These are phyloP conservation scores for Bovichtus variegatus DNA, from an alignment of 2,797 vertebrate species.

Conservation along the genomic window DNA sequence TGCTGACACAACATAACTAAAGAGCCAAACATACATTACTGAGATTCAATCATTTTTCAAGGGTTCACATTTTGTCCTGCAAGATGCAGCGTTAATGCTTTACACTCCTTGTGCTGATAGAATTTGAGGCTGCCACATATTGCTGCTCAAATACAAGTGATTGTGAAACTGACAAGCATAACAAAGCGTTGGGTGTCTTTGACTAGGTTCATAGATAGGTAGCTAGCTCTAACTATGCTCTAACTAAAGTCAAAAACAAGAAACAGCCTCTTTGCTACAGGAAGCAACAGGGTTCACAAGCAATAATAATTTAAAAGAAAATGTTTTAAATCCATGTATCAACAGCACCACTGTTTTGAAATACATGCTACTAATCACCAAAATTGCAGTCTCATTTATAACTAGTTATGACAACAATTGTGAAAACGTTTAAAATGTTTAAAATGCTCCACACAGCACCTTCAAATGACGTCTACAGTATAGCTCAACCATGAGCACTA, in stretches of 20 bases:
- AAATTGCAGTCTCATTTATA: neutral
- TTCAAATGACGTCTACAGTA: neutral
- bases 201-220: neutral
- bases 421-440: neutral
- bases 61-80: neutral
- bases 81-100: neutral
- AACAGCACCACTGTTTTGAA: neutral
- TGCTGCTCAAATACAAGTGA: neutral
- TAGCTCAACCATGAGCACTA: neutral
- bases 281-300: neutral
- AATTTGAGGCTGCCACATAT: neutral
- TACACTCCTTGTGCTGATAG: neutral
- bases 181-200: neutral
- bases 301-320: no score
- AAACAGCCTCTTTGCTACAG: neutral
- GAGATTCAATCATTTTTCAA: neutral
- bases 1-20: neutral
- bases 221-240: neutral
- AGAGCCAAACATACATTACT: neutral
- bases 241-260: neutral
- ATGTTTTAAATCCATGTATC: no score
- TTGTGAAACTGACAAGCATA: neutral
- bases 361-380: neutral
- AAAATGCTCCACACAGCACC: neutral
- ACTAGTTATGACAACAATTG: neutral